These are phyloP conservation scores for Centropus bengalensis DNA, from an alignment of 2,113 vertebrate genomes.

Conservation along the genomic window DNA sequence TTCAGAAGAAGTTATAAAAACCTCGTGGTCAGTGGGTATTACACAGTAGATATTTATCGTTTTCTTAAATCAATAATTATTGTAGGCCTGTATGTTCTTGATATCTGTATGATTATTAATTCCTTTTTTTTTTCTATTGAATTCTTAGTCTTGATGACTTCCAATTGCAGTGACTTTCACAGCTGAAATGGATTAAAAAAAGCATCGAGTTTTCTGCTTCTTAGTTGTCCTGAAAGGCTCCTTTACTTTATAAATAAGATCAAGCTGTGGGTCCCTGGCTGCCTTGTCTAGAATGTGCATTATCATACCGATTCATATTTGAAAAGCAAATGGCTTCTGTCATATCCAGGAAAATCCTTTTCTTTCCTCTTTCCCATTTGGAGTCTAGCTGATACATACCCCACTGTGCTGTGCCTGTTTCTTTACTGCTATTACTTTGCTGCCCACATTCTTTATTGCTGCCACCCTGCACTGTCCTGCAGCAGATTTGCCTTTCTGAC, in stretches of 20 bases:
- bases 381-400: not conserved
- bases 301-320: accelerated
- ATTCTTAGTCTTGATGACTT: not conserved
- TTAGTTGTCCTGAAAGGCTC: not conserved
- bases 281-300: not conserved
- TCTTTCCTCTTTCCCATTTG: not conserved
- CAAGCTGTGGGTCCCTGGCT: not conserved
- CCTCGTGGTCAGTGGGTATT: not conserved
- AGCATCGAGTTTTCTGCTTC: not conserved
- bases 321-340: not conserved
- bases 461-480: accelerated
- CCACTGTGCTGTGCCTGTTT: accelerated
- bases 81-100: not conserved
- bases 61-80: not conserved
- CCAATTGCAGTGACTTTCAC: not conserved
- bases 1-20: not conserved
- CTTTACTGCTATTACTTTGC: not conserved
- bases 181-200: not conserved
- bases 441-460: not conserved
- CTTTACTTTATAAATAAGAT: not conserved
- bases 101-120: not conserved
- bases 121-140: not conserved
- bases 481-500: not conserved
- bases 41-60: not conserved
- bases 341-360: not conserved